Conservation (phyloP, 1,140 invertebrate genomes). For the Coptotermes formosanus region DNA sequence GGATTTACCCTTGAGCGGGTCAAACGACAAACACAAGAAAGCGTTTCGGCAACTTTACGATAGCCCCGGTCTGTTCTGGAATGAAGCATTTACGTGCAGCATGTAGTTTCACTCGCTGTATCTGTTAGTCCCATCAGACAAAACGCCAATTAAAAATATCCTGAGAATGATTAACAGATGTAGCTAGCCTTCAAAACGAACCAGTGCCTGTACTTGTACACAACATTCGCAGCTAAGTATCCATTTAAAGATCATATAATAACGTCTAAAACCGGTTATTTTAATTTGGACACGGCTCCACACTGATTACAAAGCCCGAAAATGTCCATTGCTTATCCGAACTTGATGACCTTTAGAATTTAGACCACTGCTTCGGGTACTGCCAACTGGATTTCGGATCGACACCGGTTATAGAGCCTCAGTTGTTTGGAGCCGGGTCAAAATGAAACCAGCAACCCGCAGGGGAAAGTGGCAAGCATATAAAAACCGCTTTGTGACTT, state of each 20-base stretch:
- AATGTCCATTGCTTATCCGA: not conserved
- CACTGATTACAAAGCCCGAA: constrained; percentile 10
- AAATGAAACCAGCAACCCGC: not conserved
- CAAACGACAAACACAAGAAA: not conserved
- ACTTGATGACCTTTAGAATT: constrained; percentile 10
- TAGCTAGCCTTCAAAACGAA: not conserved
- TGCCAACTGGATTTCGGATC: not conserved
- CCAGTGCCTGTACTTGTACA: not conserved
- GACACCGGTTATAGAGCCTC: not conserved
- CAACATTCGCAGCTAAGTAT: not conserved
- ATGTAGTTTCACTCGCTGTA: not conserved
- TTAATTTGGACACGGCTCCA: constrained; percentile 2
- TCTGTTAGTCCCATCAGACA: not conserved
- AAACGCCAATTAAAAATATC: not conserved
- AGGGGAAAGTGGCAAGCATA: not conserved
- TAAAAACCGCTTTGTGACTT: not conserved
- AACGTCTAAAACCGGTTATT: not conserved
- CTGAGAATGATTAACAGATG: not conserved
- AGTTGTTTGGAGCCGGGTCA: not conserved
- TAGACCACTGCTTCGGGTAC: not conserved
- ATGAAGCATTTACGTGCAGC: not conserved
- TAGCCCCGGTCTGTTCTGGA: not conserved
- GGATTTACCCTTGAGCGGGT: not conserved
- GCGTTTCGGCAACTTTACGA: not conserved
- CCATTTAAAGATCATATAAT: not conserved